Evolutionary conservation across 2,888 invertebrate species (phyloP).

Genomic region (Latheticus oryzae): DNA sequence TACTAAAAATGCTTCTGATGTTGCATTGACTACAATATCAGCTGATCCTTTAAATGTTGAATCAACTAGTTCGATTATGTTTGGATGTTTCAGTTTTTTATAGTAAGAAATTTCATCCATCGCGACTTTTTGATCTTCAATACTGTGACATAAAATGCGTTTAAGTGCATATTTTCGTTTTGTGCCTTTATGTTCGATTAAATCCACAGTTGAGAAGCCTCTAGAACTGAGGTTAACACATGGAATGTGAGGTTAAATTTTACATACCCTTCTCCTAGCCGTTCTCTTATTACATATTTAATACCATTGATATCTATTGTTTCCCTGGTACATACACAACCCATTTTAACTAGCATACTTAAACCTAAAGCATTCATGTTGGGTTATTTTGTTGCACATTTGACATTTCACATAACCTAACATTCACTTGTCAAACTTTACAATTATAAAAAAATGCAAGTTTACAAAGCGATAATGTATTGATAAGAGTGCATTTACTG

Average conservation of each 20-base stretch:
- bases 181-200: constrained; percentile 76
- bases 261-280: constrained; percentile 81
- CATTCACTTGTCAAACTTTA: constrained; percentile 24
- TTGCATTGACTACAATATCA: constrained; percentile 75
- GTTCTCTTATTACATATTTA: constrained; percentile 76
- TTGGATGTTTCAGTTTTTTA: constrained; percentile 76
- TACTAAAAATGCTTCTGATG: constrained; percentile 79
- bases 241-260: constrained; percentile 33
- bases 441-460: no score
- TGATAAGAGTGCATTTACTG: constrained; percentile 6
- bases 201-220: constrained; percentile 84
- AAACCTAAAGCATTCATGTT: constrained; percentile 78
- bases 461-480: not conserved
- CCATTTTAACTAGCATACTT: constrained; percentile 77
- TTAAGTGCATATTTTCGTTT: constrained; percentile 81
- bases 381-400: constrained; percentile 4
- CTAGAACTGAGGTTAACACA: constrained; percentile 64
- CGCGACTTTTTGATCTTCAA: constrained; percentile 79
- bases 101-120: constrained; percentile 81
- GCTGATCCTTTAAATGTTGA: constrained; percentile 73
- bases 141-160: constrained; percentile 82
- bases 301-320: constrained; percentile 76
- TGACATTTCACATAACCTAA: constrained; percentile 35
- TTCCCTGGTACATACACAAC: constrained; percentile 82
- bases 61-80: constrained; percentile 79